Evolutionary conservation across 2,113 vertebrate species (phyloP), one percentile per base, ranked within the genome.

Genomic region (Pagrus major): DNA sequence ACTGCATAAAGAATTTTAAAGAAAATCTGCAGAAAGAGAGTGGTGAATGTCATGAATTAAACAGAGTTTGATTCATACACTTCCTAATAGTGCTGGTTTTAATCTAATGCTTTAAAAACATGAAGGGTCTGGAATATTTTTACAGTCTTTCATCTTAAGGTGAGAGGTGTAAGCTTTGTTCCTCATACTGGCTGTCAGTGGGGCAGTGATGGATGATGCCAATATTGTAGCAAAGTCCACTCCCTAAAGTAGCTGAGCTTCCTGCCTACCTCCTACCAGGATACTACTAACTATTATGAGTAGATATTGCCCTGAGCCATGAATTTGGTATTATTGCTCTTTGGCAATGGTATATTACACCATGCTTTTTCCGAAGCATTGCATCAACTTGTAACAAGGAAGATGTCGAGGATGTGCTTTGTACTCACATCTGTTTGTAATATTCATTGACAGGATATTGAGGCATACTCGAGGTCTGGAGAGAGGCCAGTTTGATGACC

Each of bases 401-500:
- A 20, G 18, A 37, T 77, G 56, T 55, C 25, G 8, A 23, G 47
- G 67, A 59, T 71, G 42, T 49, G 52, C 20, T 52, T 61, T 44
- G 61, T 39, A 7, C 44, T 73, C 47, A n/a, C 58, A 55, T 81
- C 27, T 86, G 37, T 81, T 69, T 77, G 69, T 74, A 9, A 58
- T 55, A 71, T 71, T 86, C 31, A 78, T 71, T 58, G 66, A 66
- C 70, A 71, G 70, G 77, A 74, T 68, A 49, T 55, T 67, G 63
- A 55, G 55, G 56, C 56, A 35, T 81, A 44, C 58, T 65, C 2
- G 6, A 58, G 27, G 41, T 76, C 67, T 82, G 81, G 72, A 76
- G 9, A n/a, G 66, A 72, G 41, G 79, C 72, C 72, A 84, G 63
- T 73, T 69, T 73, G 46, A 47, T 72, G 81, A 77, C 74, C 64